These are phyloP conservation scores for Dysdera silvatica DNA, from an alignment of 1,140 invertebrate genomes.

Conservation along the genomic window DNA sequence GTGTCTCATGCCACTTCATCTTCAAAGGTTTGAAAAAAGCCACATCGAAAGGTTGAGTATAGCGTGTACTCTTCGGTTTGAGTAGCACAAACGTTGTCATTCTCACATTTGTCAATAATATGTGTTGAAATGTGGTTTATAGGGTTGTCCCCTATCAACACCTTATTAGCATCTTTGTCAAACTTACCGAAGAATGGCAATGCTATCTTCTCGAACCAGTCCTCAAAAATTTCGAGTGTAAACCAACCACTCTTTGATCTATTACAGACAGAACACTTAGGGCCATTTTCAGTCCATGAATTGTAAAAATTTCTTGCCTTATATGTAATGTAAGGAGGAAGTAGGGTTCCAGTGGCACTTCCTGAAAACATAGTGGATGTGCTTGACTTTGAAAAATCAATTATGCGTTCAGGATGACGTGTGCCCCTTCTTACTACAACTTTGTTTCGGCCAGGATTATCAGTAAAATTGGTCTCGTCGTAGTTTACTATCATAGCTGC, in stretches of 20 bases:
- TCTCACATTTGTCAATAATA: too few relatives aligned
- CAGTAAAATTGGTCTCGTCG: background rate
- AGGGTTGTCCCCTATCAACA: too few relatives aligned
- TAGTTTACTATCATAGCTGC: background rate
- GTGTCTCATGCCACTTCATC: too few relatives aligned
- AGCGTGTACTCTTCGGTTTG: too few relatives aligned
- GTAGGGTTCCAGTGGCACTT: background rate
- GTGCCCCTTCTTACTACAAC: background rate
- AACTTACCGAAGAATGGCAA: background rate
- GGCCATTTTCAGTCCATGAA: background rate
- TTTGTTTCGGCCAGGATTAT: background rate
- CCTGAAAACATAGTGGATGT: background rate
- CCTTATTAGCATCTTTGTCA: background rate
- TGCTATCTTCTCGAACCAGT: background rate
- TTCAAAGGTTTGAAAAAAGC: too few relatives aligned
- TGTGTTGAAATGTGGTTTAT: too few relatives aligned
- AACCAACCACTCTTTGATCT: background rate
- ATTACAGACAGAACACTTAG: background rate
- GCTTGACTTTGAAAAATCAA: background rate
- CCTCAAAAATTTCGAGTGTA: background rate
- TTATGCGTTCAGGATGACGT: background rate
- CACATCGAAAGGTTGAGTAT: too few relatives aligned
- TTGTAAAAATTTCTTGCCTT: background rate
- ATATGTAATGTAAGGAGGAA: background rate
- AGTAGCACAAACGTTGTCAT: too few relatives aligned